Percentiles rank a stretch among this genome's conserved stretches.
phyloP scores from a whole-genome alignment of 1,140 invertebrate genomes.

The Polypedilum pembai region DNA sequence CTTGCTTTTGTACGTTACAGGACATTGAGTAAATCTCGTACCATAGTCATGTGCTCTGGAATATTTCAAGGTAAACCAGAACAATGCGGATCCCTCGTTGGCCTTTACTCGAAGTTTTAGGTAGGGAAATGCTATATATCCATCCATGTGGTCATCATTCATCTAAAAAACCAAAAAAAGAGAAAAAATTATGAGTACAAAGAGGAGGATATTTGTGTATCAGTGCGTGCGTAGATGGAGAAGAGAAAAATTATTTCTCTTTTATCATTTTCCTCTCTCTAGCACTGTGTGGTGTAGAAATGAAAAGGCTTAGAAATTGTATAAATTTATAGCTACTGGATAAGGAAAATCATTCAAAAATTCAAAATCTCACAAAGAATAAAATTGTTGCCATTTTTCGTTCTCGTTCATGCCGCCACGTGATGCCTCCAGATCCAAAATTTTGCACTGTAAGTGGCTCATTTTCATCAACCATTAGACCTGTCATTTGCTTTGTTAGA shows the following conservation, averaged over 20 bases:
- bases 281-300: too few species aligned
- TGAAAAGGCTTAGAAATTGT: too few species aligned
- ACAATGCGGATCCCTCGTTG: not conserved
- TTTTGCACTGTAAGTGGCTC: not conserved
- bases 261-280: not conserved
- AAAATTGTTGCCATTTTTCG: not conserved
- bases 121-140: constrained; percentile 21
- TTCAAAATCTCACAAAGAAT: not conserved
- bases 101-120: not conserved
- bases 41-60: not conserved
- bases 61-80: not conserved
- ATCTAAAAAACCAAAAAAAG: not conserved
- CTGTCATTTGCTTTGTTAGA: not conserved
- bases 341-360: too few species aligned
- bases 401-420: not conserved
- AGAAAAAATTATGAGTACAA: not conserved
- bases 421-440: not conserved
- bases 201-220: too few species aligned
- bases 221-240: not conserved
- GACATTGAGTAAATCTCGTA: not conserved
- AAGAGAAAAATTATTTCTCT: not conserved
- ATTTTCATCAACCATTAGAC: not conserved
- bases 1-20: not conserved
- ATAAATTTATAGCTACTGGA: too few species aligned
- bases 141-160: constrained; percentile 16